A percentile compares a stretch with the other conserved stretches of the same genome.
phyloP scores from a whole-genome alignment of 2,113 vertebrate species.

The Mastomys natalensis region DNA sequence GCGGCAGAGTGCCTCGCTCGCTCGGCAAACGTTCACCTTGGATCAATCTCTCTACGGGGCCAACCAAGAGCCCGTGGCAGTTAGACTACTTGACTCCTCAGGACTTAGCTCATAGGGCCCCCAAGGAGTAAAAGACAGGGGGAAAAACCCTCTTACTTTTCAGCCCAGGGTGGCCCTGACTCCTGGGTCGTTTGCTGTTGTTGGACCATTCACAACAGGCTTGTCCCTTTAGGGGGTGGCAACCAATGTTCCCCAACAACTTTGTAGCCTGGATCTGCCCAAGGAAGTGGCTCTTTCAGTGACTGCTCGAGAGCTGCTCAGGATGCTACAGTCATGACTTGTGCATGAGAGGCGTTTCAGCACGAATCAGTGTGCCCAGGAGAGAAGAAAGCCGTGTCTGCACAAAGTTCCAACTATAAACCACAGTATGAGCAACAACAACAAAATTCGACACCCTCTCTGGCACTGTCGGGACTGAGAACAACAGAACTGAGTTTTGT shows the following conservation, averaged over 20 bases:
- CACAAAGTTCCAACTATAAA: background rate
- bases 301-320: background rate
- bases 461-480: background rate
- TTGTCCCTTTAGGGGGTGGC: background rate
- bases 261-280: background rate
- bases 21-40: background rate
- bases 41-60: background rate
- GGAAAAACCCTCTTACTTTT: background rate
- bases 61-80: background rate
- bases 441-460: background rate
- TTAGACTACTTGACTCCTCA: background rate
- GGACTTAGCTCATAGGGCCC: background rate
- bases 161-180: background rate
- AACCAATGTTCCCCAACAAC: background rate
- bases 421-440: background rate
- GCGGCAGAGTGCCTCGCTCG: background rate
- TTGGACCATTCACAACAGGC: background rate
- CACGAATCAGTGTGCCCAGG: background rate
- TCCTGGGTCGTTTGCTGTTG: background rate
- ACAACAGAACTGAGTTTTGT: background rate
- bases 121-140: background rate
- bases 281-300: background rate
- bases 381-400: constrained; percentile 17
- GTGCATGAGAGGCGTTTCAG: constrained; percentile 19
- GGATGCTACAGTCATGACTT: background rate